phyloP scores from a whole-genome alignment of 2,797 vertebrate genomes.

The Gadopsis marmoratus region DNA sequence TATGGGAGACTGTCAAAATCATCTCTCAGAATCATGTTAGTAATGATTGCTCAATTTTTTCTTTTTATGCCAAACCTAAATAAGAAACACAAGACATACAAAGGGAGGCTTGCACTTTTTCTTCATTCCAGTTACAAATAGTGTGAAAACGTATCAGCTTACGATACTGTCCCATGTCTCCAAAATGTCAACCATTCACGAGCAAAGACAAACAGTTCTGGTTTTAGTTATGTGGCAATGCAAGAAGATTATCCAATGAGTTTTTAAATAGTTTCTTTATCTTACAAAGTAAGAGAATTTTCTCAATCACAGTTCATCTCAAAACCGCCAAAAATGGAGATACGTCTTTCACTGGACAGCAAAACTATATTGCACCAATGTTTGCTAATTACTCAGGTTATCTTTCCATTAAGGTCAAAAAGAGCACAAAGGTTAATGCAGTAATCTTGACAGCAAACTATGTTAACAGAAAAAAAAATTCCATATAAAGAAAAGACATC shows the following conservation, averaged over 20 bases:
- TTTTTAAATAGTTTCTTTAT: conserved; percentile 10
- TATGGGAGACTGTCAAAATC: conserved; percentile 1
- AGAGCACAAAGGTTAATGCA: conserved; percentile 12
- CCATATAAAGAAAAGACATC: conserved; percentile 29
- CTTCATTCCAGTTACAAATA: conserved; percentile 32
- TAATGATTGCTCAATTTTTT: not conserved
- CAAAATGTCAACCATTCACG: not conserved
- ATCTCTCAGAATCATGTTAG: conserved; percentile 23
- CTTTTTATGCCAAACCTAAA: conserved; percentile 23
- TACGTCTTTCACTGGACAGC: conserved; percentile 11
- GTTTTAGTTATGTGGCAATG: not conserved
- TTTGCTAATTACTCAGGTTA: conserved; percentile 8
- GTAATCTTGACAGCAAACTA: conserved; percentile 3
- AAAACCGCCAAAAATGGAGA: not conserved
- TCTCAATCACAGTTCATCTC: not conserved
- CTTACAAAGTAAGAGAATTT: not conserved
- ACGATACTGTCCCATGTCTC: not conserved
- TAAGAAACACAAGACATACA: conserved; percentile 29
- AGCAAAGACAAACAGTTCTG: conserved; percentile 1
- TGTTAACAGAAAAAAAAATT: conserved; percentile 20
- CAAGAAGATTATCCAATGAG: not conserved
- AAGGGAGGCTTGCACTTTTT: conserved; percentile 35
- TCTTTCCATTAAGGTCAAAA: conserved; percentile 8
- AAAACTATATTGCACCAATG: conserved; percentile 20
- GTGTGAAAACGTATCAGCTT: conserved; percentile 7